A percentile compares a stretch with the other conserved stretches of the same genome.
phyloP scores from a whole-genome alignment of 1,140 invertebrate genomes.

The Bicyclus anynana region DNA sequence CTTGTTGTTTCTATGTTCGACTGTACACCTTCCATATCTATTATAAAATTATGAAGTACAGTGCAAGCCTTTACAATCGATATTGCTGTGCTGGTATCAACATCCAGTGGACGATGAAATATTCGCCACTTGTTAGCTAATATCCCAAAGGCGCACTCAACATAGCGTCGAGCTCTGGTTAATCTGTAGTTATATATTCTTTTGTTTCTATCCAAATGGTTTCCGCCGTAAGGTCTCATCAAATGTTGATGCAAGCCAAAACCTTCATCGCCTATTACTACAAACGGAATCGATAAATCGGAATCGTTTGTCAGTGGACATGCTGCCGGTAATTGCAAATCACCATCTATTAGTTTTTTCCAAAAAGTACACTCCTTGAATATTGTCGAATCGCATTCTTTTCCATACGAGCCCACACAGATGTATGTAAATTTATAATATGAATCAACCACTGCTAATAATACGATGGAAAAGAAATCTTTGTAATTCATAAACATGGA shows the following conservation, averaged over 20 bases:
- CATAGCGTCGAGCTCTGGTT: slow-evolving; percentile 37
- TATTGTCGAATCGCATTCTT: background rate
- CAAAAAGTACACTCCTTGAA: background rate
- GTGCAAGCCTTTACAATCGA: background rate
- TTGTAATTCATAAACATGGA: slow-evolving; percentile 27
- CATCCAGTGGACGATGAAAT: slow-evolving; percentile 31
- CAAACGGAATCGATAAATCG: background rate
- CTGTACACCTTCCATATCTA: too few species aligned
- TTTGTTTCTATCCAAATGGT: background rate
- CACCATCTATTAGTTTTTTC: background rate
- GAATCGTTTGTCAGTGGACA: background rate
- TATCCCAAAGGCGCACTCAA: slow-evolving; percentile 47
- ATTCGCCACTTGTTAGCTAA: slow-evolving; percentile 36
- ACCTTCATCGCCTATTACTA: background rate
- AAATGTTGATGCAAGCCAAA: background rate
- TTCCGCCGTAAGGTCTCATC: background rate
- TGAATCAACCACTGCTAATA: slow-evolving; percentile 24
- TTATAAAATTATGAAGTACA: background rate
- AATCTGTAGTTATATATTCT: background rate
- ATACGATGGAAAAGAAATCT: slow-evolving; percentile 2
- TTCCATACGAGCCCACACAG: background rate
- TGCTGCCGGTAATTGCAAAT: background rate
- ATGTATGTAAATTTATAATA: background rate
- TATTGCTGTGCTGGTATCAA: background rate
- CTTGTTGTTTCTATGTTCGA: background rate